phyloP scores from a whole-genome alignment of 1,140 invertebrate species.

The Microplitis mediator region DNA sequence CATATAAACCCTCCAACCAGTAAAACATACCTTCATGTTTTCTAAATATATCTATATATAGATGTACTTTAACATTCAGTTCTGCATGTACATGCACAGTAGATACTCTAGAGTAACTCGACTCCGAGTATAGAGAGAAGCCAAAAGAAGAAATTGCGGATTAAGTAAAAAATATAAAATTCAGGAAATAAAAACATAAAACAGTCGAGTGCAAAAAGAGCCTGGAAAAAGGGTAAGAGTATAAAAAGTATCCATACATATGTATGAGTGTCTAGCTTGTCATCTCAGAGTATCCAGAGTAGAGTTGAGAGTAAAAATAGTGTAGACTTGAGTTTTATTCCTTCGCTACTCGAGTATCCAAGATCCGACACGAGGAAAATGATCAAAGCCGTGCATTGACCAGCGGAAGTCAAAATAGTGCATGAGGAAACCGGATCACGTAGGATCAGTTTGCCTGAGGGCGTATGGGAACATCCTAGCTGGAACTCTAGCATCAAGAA shows the following conservation, averaged over 20 bases:
- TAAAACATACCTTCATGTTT: neutral
- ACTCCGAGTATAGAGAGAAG: no score
- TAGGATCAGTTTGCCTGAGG: conserved; percentile 5
- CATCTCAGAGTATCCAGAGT: no score
- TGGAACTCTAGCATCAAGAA: neutral
- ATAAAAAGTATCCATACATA: neutral
- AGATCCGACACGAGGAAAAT: neutral
- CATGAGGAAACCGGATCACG: conserved; percentile 1
- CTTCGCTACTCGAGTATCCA: neutral
- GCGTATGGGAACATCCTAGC: neutral
- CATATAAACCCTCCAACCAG: neutral
- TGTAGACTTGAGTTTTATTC: neutral
- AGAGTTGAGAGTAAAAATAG: no score
- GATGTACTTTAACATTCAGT: no score
- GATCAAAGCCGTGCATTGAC: neutral
- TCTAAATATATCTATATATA: neutral
- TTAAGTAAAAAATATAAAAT: neutral
- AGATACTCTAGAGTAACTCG: neutral
- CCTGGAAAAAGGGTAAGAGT: neutral
- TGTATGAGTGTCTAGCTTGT: neutral
- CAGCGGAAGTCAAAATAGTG: conserved; percentile 1
- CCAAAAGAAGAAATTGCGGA: no score
- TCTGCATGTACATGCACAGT: no score
- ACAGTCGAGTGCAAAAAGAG: neutral
- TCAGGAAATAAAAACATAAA: neutral